phyloP scores from a whole-genome alignment of 1,140 invertebrate genomes.

The Drosophila parabipectinata region DNA sequence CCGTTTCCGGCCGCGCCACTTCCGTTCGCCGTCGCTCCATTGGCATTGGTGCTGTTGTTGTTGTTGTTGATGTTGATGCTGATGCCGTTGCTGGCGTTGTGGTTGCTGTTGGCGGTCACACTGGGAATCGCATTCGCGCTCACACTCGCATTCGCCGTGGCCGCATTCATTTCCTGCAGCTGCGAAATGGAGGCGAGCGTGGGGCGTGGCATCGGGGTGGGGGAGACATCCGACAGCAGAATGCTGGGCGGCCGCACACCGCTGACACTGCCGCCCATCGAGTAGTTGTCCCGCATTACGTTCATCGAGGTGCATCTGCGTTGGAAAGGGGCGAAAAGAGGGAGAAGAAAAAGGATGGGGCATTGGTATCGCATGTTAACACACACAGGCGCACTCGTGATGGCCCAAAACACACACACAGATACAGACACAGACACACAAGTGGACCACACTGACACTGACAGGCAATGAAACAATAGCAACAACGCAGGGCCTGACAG shows the following conservation, averaged over 20 bases:
- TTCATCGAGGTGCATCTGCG: constrained; percentile 91
- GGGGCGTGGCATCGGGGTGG: constrained; percentile 74
- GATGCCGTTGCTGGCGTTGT: constrained; percentile 29
- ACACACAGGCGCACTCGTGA: constrained; percentile 9
- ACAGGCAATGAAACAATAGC: constrained; percentile 42
- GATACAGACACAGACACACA: constrained; percentile 18
- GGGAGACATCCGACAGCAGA: constrained; percentile 82
- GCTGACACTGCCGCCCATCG: constrained; percentile 82
- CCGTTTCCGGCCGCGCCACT: constrained; percentile 22
- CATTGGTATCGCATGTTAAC: constrained; percentile 32
- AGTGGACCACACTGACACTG: constrained; percentile 45
- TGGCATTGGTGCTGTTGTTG: constrained; percentile 31
- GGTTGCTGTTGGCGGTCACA: constrained; percentile 13
- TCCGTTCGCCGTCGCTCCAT: constrained; percentile 19
- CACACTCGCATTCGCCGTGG: constrained; percentile 8
- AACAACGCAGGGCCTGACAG: constrained; percentile 9
- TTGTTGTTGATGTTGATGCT: constrained; percentile 34
- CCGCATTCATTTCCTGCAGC: constrained; percentile 75
- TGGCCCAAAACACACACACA: background rate
- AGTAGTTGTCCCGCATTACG: constrained; percentile 90
- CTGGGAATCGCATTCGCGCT: constrained; percentile 2
- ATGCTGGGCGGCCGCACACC: constrained; percentile 80
- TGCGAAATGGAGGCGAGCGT: constrained; percentile 77
- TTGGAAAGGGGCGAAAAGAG: constrained; percentile 22
- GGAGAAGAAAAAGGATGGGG: constrained; percentile 38